Evolutionary conservation across 2,797 vertebrate species (phyloP), one percentile per base, ranked within the genome.

Genomic region (Lutjanus campechanus): DNA sequence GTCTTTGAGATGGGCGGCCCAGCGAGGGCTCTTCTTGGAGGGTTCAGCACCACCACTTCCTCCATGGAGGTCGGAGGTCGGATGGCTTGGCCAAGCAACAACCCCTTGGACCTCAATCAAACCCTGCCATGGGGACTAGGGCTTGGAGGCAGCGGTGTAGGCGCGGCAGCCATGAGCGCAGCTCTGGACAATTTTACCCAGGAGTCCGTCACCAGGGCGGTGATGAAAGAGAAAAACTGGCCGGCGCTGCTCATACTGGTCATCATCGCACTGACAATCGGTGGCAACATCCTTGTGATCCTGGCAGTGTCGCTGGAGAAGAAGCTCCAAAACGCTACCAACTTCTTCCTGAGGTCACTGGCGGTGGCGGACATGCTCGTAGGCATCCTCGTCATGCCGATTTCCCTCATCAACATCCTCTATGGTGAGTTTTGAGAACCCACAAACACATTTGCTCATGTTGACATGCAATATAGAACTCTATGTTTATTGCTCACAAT

Each of bases 301-400:
- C 95, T 99, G 94, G 98, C 98, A 0, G 97, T 99, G 74, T 97
- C 97, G 25, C 85, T 99, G 91, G 98, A 99, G 94, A 98, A 97
- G 94, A 99, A 99, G 91, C 96, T 99, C 73, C 98, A 99, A 83
- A 99, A 97, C 50, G 97, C 98, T 60, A 99, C 98, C 69, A 99
- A 99, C 93, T 99, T 98, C 90, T 99, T 99, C 89, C 93, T 99
- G 91, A 96, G 98, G 94, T 99, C 98, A 0, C 93, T 99, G 92
- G 98, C 98, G 0, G 96, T 99, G 83, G 98, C 98, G 0, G 98
- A 99, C 91, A 97, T 99, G 97, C 94, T 99, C 43, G 98, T 99
- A 76, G 98, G 98, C 91, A 97, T 99, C 85, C 95, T 99, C 87
- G 98, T 99, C 79, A 99, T 99, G 98, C 97, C 98, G 0, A 91